Evolutionary conservation across 2,888 invertebrate genomes (phyloP), one percentile per base, ranked within the genome.

Genomic region (Kryphioiulus occultus): DNA sequence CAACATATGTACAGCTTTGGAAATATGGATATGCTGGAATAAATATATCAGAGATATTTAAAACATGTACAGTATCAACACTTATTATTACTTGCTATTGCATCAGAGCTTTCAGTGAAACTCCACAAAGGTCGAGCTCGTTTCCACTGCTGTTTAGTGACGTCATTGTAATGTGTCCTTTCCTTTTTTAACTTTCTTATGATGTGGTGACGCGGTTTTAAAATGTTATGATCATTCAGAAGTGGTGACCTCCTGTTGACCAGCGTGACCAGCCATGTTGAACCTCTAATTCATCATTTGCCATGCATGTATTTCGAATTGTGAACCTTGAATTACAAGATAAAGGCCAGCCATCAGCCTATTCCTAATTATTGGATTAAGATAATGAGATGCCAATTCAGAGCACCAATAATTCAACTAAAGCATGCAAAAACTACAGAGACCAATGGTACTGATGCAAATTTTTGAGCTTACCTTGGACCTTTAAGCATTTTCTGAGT

Each of bases 1-100:
- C 47, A 15, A 10, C 68, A 26, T 26, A 68, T 68, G 68, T 68
- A 68, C 68, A 68, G 68, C 68, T 68, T 68, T 68, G 68, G 68
- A 68, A 68, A 68, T 26, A 26, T 26, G 26, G 7, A 68, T 68
- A 22, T 68, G 68, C 68, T 68, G 68, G 26, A 68, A 68, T 68
- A 68, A 68, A 68, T 68, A 12, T 68, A 68, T 68, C 22, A 26
- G n/a, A n/a, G 22, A 22, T 7, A 68, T 9, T 26, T n/a, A 26
- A 22, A 22, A 26, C 19, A 15, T 2, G n/a, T n/a, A n/a, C n/a
- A n/a, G n/a, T n/a, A n/a, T n/a, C n/a, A n/a, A n/a, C n/a, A n/a
- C n/a, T 22, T 59, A n/a, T 19, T n/a, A 53, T 68, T 68, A 9
- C 22, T 26, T 26, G 9, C 26, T 22, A 22, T 10, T 68, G 26